phyloP scores from a whole-genome alignment of 2,888 invertebrate genomes.

The Rhingia rostrata region DNA sequence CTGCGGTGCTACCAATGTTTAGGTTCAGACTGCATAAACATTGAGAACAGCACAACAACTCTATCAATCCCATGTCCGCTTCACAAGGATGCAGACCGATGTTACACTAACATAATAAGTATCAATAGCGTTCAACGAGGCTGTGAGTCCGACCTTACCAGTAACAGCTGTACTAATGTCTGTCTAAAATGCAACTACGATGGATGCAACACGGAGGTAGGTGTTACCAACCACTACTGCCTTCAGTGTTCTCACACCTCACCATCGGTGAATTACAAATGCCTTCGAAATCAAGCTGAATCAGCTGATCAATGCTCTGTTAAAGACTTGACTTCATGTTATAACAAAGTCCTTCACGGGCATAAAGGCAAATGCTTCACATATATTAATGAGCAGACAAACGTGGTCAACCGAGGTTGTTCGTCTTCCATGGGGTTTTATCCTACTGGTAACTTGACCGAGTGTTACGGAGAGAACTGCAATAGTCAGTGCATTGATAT shows the following conservation, averaged over 20 bases:
- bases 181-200: slow-evolving; percentile 80
- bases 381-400: slow-evolving; percentile 77
- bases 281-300: slow-evolving; percentile 76
- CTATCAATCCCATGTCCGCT: slow-evolving; percentile 78
- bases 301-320: slow-evolving; percentile 72
- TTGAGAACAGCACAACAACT: slow-evolving; percentile 66
- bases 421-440: slow-evolving; percentile 79
- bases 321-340: slow-evolving; percentile 75
- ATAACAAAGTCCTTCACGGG: slow-evolving; percentile 78
- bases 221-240: slow-evolving; percentile 76
- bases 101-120: slow-evolving; percentile 78
- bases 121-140: slow-evolving; percentile 77
- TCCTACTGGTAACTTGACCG: slow-evolving; percentile 77
- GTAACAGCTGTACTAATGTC: slow-evolving; percentile 75
- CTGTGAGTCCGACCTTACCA: slow-evolving; percentile 78
- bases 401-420: slow-evolving; percentile 79
- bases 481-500: slow-evolving; percentile 78
- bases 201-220: slow-evolving; percentile 78
- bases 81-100: slow-evolving; percentile 78
- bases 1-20: slow-evolving; percentile 79
- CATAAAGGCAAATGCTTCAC: slow-evolving; percentile 78
- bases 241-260: slow-evolving; percentile 76
- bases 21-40: slow-evolving; percentile 78
- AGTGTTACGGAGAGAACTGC: slow-evolving; percentile 79
- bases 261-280: slow-evolving; percentile 75